Base-by-base conservation (phyloP, 2,797 vertebrate species). In the Pseudochromis fuscus region DNA sequence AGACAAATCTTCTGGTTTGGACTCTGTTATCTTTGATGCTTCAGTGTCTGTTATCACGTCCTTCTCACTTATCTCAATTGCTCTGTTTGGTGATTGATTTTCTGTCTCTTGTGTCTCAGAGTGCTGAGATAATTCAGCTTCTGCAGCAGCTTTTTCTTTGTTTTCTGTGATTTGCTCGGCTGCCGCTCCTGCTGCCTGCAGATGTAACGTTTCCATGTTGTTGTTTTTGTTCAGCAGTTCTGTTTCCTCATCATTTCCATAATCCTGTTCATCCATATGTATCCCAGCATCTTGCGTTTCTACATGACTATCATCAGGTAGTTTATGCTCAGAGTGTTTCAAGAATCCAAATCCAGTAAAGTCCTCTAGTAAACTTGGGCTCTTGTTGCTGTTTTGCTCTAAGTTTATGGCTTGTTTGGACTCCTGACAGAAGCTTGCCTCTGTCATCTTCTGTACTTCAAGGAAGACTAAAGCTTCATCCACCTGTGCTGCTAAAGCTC, bases 1-100 rank as follows among this genome's bases (percentile, higher is more conserved):
- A 42, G 24, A 53, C 12, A 35, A 13, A 53, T 66, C 56, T 40
- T 63, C 37, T 63, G 58, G 18, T 58, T 25, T 24, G 27, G 15
- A n/a, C 46, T 74, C 60, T 0, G 2, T 7, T 31, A 48, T 52
- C 9, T 58, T 23, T 13, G 50, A 44, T 30, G 50, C 48, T 75
- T 77, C 46, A 23, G 7, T 31, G 4, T 42, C 15, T 21, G 9
- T 25, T n/a, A 45, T 38, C 13, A 35, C 35, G 19, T 81, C 48
- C 8, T 62, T 30, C 35, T 45, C 44, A 19, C 28, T 72, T 16
- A 48, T 62, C 51, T 74, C 53, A 18, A 33, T 4, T 4, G 23
- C 28, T 75, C 63, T 12, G 10, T 62, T 31, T 30, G 59, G 50
- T 2, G 9, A 21, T 28, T 67, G 66, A 76, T 40, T 53, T 33